Conservation (phyloP, 2,888 invertebrate genomes). For the Calameuta idolon region DNA sequence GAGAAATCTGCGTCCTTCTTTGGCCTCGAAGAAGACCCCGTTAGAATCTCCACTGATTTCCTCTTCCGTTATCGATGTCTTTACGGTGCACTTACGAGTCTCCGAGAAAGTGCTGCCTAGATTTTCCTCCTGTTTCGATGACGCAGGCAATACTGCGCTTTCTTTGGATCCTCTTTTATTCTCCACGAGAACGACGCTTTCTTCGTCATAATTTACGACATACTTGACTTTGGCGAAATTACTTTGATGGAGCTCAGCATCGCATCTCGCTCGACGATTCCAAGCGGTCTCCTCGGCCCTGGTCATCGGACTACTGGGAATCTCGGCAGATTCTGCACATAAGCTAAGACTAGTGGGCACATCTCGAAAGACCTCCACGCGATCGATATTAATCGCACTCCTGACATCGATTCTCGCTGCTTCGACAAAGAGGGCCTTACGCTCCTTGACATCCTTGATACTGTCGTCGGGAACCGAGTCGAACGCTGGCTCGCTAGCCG, state of each 20-base stretch:
- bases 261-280: conserved; percentile 38
- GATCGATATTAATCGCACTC: conserved; percentile 53
- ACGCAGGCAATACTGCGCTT: neutral
- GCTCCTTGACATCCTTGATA: conserved; percentile 54
- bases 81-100: neutral
- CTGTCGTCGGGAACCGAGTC: conserved; percentile 59
- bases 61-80: neutral
- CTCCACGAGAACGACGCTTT: conserved; percentile 56
- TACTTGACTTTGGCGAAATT: conserved; percentile 54
- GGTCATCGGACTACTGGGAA: conserved; percentile 61
- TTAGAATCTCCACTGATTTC: neutral
- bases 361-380: conserved; percentile 57
- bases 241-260: conserved; percentile 35
- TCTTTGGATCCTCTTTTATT: conserved; percentile 33
- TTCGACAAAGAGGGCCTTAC: conserved; percentile 55
- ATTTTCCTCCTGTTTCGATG: neutral
- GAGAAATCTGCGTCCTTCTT: conserved; percentile 20
- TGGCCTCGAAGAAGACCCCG: neutral
- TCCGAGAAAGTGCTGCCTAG: conserved; percentile 3
- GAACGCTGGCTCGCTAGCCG: conserved; percentile 58
- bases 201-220: conserved; percentile 59
- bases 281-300: conserved; percentile 53
- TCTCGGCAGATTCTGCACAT: conserved; percentile 61
- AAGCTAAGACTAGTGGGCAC: conserved; percentile 58
- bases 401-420: conserved; percentile 41